phyloP scores from a whole-genome alignment of 2,888 invertebrate genomes.

The Tenthredo scrophulariae region DNA sequence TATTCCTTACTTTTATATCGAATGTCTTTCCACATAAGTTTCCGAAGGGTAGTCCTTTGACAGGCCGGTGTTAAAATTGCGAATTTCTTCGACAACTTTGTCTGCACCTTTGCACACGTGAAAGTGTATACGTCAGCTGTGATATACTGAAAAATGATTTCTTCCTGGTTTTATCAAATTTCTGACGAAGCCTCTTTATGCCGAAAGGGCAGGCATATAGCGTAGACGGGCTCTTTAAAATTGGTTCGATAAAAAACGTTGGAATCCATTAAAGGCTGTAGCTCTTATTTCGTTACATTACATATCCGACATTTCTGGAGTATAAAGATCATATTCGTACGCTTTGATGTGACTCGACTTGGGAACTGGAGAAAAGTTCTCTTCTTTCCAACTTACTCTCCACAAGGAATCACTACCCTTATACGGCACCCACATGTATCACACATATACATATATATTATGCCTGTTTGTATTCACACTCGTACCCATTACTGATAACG shows the following conservation, averaged over 20 bases:
- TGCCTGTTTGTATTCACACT: neutral
- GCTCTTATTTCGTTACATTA: neutral
- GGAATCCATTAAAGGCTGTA: conserved; percentile 24
- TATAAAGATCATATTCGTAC: conserved; percentile 1
- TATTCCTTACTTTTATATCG: too few relatives aligned
- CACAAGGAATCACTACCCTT: conserved; percentile 6
- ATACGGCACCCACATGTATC: neutral
- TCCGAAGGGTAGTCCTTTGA: neutral
- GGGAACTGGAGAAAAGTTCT: neutral
- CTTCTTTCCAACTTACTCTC: conserved; percentile 5
- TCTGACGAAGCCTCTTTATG: neutral
- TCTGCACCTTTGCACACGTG: neutral
- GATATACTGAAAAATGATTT: neutral
- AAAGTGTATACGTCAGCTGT: neutral
- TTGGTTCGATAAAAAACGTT: conserved; percentile 16
- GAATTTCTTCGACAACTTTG: neutral
- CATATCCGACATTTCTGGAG: conserved; percentile 13
- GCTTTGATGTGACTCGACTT: conserved; percentile 22
- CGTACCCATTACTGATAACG: neutral
- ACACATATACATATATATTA: neutral
- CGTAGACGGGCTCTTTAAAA: neutral
- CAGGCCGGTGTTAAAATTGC: neutral
- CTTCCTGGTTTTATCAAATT: neutral
- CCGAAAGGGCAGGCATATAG: neutral
- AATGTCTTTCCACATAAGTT: neutral